Evolutionary conservation across 1,140 invertebrate species (phyloP).

Genomic region (Tribolium madens): DNA sequence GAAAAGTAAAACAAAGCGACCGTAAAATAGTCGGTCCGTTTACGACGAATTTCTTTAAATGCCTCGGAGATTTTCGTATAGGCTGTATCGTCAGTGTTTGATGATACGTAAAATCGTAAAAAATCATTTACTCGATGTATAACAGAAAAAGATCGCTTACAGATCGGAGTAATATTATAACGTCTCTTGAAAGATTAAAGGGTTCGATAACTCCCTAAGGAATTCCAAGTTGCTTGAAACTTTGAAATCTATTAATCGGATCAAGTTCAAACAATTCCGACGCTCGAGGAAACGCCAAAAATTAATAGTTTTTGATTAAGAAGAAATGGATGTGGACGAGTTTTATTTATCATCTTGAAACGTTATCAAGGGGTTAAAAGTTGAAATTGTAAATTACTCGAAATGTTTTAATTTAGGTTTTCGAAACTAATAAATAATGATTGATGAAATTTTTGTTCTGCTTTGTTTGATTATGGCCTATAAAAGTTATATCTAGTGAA

Average conservation of each 20-base stretch:
- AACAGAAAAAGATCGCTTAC: background rate
- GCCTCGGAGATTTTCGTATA: background rate
- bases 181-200: slow-evolving; percentile 22
- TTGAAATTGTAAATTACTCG: background rate
- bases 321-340: background rate
- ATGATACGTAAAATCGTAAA: slow-evolving; percentile 2
- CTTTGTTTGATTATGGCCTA: background rate
- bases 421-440: background rate
- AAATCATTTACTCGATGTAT: background rate
- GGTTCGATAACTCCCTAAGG: slow-evolving; percentile 11
- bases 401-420: background rate
- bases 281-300: background rate
- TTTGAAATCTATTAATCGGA: slow-evolving; percentile 23
- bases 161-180: background rate
- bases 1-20: slow-evolving; percentile 35
- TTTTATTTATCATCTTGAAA: too few species aligned
- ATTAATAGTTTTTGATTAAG: background rate
- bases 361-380: background rate
- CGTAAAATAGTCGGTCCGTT: slow-evolving; percentile 18
- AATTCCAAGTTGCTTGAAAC: slow-evolving; percentile 10
- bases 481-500: background rate
- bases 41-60: slow-evolving; percentile 29
- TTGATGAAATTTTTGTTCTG: background rate
- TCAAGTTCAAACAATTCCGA: slow-evolving; percentile 4
- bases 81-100: background rate